Evolutionary conservation across 2,888 invertebrate species (phyloP).

Genomic region (Melanargia galathea): DNA sequence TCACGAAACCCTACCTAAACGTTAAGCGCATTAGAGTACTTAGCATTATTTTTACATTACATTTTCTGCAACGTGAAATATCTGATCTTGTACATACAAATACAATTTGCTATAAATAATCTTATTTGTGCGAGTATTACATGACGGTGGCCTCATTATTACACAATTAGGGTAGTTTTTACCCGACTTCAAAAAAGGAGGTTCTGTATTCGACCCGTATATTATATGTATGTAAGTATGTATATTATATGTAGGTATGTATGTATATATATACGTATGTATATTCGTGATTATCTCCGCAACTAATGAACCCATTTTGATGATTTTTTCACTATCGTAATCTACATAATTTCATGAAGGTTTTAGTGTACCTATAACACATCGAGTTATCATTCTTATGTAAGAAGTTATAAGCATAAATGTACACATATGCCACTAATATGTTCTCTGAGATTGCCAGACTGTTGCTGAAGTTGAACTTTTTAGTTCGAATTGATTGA

Average conservation of each 20-base stretch:
- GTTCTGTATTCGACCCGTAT: not conserved
- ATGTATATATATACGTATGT: not conserved
- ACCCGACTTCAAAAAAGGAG: no score
- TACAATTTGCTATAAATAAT: slow-evolving; percentile 32
- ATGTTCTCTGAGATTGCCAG: no score
- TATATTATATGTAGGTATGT: not conserved
- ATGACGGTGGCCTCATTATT: slow-evolving; percentile 10
- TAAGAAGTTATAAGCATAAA: no score
- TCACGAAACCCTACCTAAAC: slow-evolving; percentile 36
- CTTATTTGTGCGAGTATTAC: slow-evolving; percentile 23
- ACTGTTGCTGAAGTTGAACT: no score
- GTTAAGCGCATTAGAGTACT: slow-evolving; percentile 35
- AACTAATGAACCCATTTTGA: no score
- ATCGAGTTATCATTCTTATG: no score
- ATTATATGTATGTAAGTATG: not conserved
- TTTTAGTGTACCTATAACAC: no score
- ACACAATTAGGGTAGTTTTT: not conserved
- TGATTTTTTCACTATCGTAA: no score
- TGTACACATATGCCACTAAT: no score
- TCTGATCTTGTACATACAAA: slow-evolving; percentile 25
- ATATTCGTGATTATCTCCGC: no score
- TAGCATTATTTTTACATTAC: slow-evolving; percentile 38
- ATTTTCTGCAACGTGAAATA: slow-evolving; percentile 33
- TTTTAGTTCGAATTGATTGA: no score
- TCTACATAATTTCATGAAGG: no score